Conservation (phyloP, 2,797 vertebrate genomes). For the Neoniphon sammara region DNA sequence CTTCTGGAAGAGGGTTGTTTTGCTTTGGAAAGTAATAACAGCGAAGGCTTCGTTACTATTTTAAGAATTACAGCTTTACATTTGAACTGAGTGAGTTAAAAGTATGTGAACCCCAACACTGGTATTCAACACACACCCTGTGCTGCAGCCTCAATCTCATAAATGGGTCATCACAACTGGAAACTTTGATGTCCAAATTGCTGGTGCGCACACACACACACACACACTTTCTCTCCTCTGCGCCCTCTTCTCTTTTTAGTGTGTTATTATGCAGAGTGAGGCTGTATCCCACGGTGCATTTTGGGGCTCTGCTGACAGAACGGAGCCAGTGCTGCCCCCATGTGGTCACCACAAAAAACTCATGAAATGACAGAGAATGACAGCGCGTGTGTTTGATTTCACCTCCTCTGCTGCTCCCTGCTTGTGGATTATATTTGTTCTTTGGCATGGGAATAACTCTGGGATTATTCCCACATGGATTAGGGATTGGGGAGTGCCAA, state of each 20-base stretch:
- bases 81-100: no score
- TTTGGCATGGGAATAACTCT: constrained; percentile 12
- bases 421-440: constrained; percentile 19
- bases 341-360: constrained; percentile 50
- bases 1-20: no score
- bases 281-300: not conserved
- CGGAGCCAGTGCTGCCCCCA: constrained; percentile 66
- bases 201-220: no score
- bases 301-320: not conserved
- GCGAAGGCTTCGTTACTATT: no score
- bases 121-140: not conserved
- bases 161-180: not conserved
- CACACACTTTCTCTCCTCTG: not conserved
- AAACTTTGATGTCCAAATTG: no score
- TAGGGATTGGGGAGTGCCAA: not conserved
- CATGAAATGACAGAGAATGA: not conserved
- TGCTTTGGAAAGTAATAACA: no score
- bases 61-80: no score
- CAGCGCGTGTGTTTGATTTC: not conserved
- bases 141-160: not conserved
- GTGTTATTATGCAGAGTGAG: not conserved
- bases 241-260: not conserved
- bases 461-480: constrained; percentile 30
- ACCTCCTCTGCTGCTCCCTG: not conserved
- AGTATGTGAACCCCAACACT: no score